Percentiles rank a stretch among this genome's conserved stretches.
Evolutionary conservation across 2,113 vertebrate genomes (phyloP).

Genomic region (human (Homo sapiens)): DNA sequence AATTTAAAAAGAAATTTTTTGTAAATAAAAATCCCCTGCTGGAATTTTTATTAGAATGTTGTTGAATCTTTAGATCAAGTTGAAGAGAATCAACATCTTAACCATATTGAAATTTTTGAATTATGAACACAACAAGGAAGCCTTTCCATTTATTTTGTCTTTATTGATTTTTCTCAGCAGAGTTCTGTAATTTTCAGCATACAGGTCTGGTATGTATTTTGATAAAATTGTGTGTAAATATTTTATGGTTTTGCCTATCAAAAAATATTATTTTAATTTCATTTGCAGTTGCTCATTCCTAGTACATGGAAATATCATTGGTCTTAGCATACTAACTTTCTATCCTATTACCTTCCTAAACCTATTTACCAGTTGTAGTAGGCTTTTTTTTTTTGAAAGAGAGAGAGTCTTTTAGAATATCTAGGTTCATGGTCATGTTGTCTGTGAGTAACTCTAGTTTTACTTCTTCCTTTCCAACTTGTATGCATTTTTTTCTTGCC

Average conservation of each 20-base stretch:
- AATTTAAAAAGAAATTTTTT: background rate
- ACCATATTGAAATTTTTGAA: background rate
- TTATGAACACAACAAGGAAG: background rate
- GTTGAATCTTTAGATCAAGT: background rate
- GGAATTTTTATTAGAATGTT: background rate
- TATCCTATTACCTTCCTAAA: background rate
- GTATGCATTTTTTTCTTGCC: background rate
- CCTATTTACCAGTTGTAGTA: background rate
- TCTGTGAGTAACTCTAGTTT: background rate
- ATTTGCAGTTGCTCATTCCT: background rate
- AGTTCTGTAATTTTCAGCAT: background rate
- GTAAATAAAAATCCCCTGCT: background rate
- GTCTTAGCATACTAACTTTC: background rate
- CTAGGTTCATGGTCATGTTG: background rate
- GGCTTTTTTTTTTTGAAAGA: background rate
- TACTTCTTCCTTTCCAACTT: background rate
- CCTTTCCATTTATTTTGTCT: background rate
- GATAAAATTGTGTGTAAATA: background rate
- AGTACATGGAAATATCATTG: too few relatives aligned
- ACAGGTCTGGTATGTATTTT: background rate
- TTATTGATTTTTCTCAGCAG: background rate
- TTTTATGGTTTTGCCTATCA: background rate
- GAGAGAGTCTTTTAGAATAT: background rate
- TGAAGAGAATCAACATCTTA: background rate
- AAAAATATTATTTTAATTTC: background rate